These are phyloP conservation scores for Lophotriccus pileatus DNA, from an alignment of 2,797 vertebrate species.

Conservation along the genomic window DNA sequence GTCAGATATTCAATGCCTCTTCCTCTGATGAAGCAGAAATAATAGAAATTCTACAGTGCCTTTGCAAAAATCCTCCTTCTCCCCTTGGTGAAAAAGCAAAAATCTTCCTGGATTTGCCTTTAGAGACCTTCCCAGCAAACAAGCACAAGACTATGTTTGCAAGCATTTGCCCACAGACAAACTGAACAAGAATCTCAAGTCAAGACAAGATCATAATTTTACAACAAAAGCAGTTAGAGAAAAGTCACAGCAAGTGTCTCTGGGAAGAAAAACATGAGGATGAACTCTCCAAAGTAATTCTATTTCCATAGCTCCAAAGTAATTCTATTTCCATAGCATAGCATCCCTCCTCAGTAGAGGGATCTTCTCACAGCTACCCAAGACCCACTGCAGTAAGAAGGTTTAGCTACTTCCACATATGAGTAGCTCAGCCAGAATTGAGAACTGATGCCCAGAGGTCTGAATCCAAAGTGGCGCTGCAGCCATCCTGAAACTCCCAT, in stretches of 20 bases:
- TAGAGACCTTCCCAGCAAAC: background rate
- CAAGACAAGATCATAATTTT: background rate
- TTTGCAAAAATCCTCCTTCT: background rate
- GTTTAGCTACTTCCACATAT: accelerated
- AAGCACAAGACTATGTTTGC: background rate
- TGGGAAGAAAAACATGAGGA: background rate
- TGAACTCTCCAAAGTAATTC: background rate
- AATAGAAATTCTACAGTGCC: background rate
- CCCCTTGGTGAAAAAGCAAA: background rate
- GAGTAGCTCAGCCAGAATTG: background rate
- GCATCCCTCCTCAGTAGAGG: background rate
- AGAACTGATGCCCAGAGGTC: background rate
- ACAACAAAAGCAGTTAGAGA: background rate
- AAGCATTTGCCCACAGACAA: background rate
- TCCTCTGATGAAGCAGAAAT: slow-evolving; percentile 12
- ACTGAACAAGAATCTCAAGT: background rate
- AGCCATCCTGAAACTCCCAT: background rate
- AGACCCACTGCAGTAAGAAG: background rate
- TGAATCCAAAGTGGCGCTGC: background rate
- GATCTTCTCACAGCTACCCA: background rate
- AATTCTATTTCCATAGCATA: background rate
- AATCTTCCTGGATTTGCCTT: background rate
- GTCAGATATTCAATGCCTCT: background rate
- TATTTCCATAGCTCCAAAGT: too few relatives aligned
- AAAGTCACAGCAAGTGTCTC: background rate